These are phyloP conservation scores for Lagopus leucura DNA, from an alignment of 2,113 vertebrate species.

Conservation along the genomic window DNA sequence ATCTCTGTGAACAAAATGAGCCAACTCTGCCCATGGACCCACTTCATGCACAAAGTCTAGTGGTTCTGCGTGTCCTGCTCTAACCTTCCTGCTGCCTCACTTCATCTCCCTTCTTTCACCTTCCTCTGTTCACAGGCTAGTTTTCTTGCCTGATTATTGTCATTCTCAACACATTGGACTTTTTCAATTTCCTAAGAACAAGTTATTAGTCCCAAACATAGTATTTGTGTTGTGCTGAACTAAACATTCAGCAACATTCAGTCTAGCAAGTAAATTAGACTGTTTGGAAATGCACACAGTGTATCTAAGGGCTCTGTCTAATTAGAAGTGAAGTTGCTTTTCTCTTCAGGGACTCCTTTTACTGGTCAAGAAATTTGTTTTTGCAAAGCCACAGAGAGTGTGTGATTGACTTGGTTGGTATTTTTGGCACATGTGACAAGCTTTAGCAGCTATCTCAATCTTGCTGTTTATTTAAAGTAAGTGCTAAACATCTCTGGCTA, in stretches of 20 bases:
- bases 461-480: constrained; percentile 20
- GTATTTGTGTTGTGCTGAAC: not conserved
- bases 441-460: constrained; percentile 4
- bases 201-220: not conserved
- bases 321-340: not conserved
- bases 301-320: not conserved
- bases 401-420: not conserved
- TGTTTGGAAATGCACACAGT: not conserved
- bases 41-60: not conserved
- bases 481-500: not conserved
- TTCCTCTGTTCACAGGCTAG: not conserved
- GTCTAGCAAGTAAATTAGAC: not conserved
- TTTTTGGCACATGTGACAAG: constrained; percentile 2
- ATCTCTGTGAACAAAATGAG: not conserved
- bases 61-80: not conserved
- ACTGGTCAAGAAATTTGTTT: not conserved
- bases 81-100: not conserved
- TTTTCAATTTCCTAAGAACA: not conserved
- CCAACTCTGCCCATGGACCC: not conserved
- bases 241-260: not conserved
- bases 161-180: not conserved
- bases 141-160: not conserved
- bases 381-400: not conserved
- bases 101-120: not conserved
- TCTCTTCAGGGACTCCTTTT: not conserved